These are phyloP conservation scores for Gnathonemus longibarbis DNA, from an alignment of 2,113 vertebrate species.

Conservation along the genomic window DNA sequence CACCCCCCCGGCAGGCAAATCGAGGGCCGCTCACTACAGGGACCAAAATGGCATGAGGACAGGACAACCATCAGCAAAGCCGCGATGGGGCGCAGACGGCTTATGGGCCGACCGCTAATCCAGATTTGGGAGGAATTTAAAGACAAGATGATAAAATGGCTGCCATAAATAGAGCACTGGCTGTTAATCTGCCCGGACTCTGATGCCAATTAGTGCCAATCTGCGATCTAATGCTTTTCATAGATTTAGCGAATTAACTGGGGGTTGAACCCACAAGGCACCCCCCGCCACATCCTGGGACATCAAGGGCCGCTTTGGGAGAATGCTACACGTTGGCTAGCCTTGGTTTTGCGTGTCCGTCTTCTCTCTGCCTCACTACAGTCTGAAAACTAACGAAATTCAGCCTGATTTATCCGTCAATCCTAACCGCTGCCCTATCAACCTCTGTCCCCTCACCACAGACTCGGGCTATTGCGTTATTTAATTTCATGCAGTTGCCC, in stretches of 20 bases:
- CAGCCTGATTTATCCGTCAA: background rate
- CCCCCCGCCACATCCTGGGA: background rate
- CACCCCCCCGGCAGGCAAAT: background rate
- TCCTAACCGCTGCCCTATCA: background rate
- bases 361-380: background rate
- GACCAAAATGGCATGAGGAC: background rate
- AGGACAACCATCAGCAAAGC: background rate
- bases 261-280: background rate
- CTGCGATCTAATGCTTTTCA: background rate
- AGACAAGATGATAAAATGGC: background rate
- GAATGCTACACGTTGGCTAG: background rate
- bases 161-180: background rate
- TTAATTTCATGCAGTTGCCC: constrained; percentile 3
- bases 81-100: background rate
- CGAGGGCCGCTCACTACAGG: background rate
- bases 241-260: background rate
- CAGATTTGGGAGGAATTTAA: background rate
- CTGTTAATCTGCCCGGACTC: background rate
- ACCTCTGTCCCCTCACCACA: background rate
- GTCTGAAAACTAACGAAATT: background rate
- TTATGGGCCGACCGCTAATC: background rate
- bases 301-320: background rate
- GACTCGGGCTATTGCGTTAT: background rate
- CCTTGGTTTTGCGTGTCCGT: background rate
- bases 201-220: background rate